Conservation (phyloP, 2,797 vertebrate species). For the Neostethus bicornis region DNA sequence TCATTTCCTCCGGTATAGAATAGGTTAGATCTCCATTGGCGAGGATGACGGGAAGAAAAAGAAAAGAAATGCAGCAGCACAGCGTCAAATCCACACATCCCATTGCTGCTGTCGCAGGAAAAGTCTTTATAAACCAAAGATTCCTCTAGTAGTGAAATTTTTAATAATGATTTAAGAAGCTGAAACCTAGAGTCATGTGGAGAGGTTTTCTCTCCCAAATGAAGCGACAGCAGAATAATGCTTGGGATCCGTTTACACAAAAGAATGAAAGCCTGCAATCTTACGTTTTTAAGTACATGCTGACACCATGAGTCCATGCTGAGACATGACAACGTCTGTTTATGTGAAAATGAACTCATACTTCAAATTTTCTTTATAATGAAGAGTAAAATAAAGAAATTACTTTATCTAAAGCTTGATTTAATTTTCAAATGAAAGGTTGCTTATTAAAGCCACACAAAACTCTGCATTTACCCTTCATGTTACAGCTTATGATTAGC, state of each 20-base stretch:
- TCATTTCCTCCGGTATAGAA: constrained; percentile 54
- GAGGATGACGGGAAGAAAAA: constrained; percentile 6
- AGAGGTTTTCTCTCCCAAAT: not conserved
- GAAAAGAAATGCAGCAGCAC: constrained; percentile 17
- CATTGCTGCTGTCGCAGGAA: constrained; percentile 18
- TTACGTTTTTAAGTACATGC: constrained; percentile 27
- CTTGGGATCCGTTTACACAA: not conserved
- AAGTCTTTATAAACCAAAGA: not conserved
- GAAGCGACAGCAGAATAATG: not conserved
- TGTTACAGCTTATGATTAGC: too few species aligned
- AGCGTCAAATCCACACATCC: constrained; percentile 1
- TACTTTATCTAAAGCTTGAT: too few species aligned
- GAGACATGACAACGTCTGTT: not conserved
- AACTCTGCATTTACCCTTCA: too few species aligned
- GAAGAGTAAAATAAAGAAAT: too few species aligned
- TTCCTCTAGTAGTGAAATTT: not conserved
- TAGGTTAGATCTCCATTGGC: constrained; percentile 50
- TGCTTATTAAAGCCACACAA: too few species aligned
- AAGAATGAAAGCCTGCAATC: not conserved
- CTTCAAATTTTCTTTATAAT: too few species aligned
- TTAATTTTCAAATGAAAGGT: too few species aligned
- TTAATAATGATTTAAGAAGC: not conserved
- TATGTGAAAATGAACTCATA: too few species aligned
- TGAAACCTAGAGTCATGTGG: too few species aligned
- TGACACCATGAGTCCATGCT: constrained; percentile 50